Conservation (phyloP, 2,113 vertebrate genomes). For the Clupea harengus region DNA sequence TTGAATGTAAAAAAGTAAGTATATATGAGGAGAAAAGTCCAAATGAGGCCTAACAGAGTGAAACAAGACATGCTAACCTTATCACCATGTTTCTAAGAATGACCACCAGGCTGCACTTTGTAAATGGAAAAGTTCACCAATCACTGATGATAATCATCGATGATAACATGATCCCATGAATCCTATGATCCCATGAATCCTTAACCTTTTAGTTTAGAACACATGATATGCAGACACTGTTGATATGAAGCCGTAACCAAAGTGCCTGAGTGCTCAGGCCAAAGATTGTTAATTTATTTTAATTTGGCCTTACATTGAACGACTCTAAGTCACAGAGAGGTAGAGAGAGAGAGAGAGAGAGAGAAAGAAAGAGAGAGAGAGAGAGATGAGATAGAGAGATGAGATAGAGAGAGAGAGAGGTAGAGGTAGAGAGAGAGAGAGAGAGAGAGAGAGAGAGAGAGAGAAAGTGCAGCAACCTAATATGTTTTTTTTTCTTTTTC, state of each 20-base stretch:
- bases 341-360: neutral
- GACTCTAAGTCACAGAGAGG: conserved; percentile 49
- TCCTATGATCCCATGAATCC: too few species aligned
- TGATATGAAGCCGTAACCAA: neutral
- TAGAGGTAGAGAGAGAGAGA: conserved; percentile 8
- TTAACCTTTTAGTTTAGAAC: neutral
- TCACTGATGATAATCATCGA: too few species aligned
- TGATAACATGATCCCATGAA: too few species aligned
- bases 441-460: neutral
- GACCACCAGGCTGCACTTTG: too few species aligned
- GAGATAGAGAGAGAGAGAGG: conserved; percentile 12
- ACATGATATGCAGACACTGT: neutral
- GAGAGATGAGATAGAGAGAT: conserved; percentile 3
- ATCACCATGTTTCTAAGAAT: too few species aligned
- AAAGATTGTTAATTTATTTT: conserved; percentile 63
- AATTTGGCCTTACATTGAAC: conserved; percentile 63
- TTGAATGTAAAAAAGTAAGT: too few species aligned
- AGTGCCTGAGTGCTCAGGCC: conserved; percentile 39
- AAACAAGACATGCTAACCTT: too few species aligned
- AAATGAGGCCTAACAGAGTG: too few species aligned
- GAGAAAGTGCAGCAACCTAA: conserved; percentile 38
- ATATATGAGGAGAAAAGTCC: too few species aligned
- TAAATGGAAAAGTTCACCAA: too few species aligned
- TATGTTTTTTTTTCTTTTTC: conserved; percentile 42
- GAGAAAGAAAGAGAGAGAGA: conserved; percentile 25